Base-by-base conservation (phyloP, 2,113 vertebrate species). In the Barbus barbus region DNA sequence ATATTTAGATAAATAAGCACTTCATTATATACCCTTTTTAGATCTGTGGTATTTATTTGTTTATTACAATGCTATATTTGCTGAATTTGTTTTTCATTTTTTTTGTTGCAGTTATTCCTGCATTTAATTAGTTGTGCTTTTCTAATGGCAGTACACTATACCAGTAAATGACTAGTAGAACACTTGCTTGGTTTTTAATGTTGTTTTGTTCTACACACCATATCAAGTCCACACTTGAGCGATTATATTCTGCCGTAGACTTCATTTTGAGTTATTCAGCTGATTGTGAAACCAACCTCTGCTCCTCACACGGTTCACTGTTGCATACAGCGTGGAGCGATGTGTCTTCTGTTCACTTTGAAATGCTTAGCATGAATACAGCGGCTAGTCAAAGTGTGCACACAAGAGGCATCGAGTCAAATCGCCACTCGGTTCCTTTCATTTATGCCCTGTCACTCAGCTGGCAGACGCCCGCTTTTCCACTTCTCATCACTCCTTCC, bases 211-310 rank as follows among this genome's bases (percentile, higher is more conserved):
- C 9, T 60, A 60, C 51, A 24, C 5, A 78, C 51, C 31, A 5
- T 38, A 24, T 38, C 51, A 58, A 60, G 48, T 77, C 74, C 48
- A 58, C 75, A 24, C 56, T n/a, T 61, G 53, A 26, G n/a, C n/a
- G 2, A 61, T 58, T n/a, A 38, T 41, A 78, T 78, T 36, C 75
- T 16, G 76, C 20, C 5, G 48, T 8, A 18, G 56, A 63, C 24
- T 61, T 67, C 24, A 48, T 67, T 41, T 61, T 22, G 14, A 61
- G 33, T 78, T 61, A 65, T 48, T 46, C 78, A 46, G 78, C 28
- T 51, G 28, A 67, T 81, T 81, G 36, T 67, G 78, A 67, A 80
- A 80, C 31, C 3, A 80, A 67, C 60, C 58, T 80, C n/a, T 79
- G 77, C 36, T 61, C 77, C 41, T 38, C 31, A 60, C 6, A 18